A percentile compares a stretch with the other conserved stretches of the same genome.
These are phyloP conservation scores for Charanyca ferruginea DNA, from an alignment of 2,888 invertebrate species.

Conservation along the genomic window DNA sequence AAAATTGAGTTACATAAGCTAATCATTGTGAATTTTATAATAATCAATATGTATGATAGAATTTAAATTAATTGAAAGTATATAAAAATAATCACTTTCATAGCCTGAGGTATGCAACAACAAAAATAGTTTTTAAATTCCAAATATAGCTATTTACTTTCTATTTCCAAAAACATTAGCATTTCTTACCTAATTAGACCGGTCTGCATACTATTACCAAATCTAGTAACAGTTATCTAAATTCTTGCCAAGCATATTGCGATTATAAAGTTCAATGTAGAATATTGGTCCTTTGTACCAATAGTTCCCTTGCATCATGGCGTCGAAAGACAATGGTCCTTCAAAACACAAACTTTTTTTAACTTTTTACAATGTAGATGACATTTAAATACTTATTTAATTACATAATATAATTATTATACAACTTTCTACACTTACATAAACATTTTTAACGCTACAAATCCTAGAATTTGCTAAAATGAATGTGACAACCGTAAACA, in stretches of 20 bases:
- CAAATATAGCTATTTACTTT: slow-evolving; percentile 4
- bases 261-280: too few species aligned
- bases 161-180: slow-evolving; percentile 23
- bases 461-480: slow-evolving; percentile 31
- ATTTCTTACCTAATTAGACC: slow-evolving; percentile 14
- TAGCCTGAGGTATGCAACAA: neutral
- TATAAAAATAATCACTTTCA: too few species aligned
- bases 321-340: too few species aligned
- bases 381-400: too few species aligned
- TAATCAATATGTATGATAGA: too few species aligned
- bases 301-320: too few species aligned
- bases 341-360: too few species aligned
- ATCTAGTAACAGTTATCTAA: neutral
- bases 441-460: slow-evolving; percentile 9
- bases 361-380: too few species aligned
- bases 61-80: too few species aligned
- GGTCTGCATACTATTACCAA: neutral
- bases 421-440: neutral
- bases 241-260: neutral
- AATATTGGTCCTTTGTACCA: too few species aligned
- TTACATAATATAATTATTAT: neutral
- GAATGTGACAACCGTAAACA: slow-evolving; percentile 25
- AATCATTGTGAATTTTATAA: too few species aligned
- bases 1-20: too few species aligned
- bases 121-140: neutral